Conservation (phyloP, 1,140 invertebrate species). For the Calosoma granatense region DNA sequence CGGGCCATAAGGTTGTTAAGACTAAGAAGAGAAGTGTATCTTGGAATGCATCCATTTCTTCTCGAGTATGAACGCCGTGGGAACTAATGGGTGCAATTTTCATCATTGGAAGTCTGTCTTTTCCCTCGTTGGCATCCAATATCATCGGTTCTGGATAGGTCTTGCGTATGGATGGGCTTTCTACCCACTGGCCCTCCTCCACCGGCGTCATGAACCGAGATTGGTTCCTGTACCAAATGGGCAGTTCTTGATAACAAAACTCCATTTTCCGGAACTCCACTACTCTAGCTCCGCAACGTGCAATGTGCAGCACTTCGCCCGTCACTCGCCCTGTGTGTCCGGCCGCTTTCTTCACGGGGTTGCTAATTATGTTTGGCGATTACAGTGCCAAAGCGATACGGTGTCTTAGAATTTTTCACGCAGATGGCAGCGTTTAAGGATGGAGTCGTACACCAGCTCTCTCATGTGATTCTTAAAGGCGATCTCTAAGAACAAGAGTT, state of each 20-base stretch:
- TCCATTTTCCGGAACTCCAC: no score
- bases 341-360: background rate
- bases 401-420: background rate
- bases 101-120: background rate
- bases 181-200: background rate
- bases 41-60: no score
- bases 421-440: no score
- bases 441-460: no score
- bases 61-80: no score
- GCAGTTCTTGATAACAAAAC: no score
- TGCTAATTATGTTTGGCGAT: background rate
- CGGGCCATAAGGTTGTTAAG: background rate
- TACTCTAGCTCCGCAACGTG: no score
- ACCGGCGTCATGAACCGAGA: background rate
- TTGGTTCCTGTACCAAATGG: background rate
- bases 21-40: no score
- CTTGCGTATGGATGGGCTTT: background rate
- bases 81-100: background rate
- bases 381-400: background rate
- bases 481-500: no score
- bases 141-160: background rate
- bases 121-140: background rate
- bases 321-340: slow-evolving; percentile 1
- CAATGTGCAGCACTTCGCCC: no score
- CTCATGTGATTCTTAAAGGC: no score